A percentile compares a stretch with the other conserved stretches of the same genome.
These are phyloP conservation scores for Haplotaxodon microlepis DNA, from an alignment of 2,113 vertebrate genomes.

Conservation along the genomic window DNA sequence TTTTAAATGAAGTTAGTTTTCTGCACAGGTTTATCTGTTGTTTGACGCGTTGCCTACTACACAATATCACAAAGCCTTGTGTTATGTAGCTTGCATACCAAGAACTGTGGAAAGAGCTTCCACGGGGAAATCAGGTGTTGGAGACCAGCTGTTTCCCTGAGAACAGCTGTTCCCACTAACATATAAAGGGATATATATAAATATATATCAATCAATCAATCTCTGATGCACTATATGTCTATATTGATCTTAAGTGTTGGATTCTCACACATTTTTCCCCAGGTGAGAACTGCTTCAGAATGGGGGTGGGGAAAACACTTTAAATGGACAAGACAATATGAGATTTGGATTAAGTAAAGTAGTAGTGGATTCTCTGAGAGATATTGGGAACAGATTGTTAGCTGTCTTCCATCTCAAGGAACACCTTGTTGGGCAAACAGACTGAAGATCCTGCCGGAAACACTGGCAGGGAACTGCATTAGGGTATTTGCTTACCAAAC, in stretches of 20 bases:
- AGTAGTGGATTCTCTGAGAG: not conserved
- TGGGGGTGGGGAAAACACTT: not conserved
- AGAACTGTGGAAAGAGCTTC: not conserved
- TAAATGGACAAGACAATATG: not conserved
- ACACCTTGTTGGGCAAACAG: slow-evolving; percentile 62
- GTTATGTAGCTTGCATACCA: not conserved
- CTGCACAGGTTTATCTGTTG: not conserved
- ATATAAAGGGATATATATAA: not conserved
- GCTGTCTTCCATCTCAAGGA: not conserved
- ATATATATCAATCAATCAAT: not conserved
- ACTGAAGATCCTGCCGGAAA: slow-evolving; percentile 48
- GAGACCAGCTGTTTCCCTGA: not conserved
- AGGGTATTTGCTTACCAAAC: slow-evolving; percentile 44
- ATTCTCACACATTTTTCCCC: not conserved
- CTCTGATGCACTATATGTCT: not conserved
- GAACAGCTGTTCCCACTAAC: not conserved
- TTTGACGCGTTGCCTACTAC: not conserved
- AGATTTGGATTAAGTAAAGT: not conserved
- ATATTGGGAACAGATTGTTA: not conserved
- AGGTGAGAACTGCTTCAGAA: not conserved
- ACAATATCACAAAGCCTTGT: not conserved
- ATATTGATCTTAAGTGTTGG: not conserved
- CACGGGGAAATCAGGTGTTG: slow-evolving; percentile 10
- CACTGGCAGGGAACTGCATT: not conserved
- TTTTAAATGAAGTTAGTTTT: not conserved